These are phyloP conservation scores for Ormyrus thymus DNA, from an alignment of 2,888 invertebrate species.

Conservation along the genomic window DNA sequence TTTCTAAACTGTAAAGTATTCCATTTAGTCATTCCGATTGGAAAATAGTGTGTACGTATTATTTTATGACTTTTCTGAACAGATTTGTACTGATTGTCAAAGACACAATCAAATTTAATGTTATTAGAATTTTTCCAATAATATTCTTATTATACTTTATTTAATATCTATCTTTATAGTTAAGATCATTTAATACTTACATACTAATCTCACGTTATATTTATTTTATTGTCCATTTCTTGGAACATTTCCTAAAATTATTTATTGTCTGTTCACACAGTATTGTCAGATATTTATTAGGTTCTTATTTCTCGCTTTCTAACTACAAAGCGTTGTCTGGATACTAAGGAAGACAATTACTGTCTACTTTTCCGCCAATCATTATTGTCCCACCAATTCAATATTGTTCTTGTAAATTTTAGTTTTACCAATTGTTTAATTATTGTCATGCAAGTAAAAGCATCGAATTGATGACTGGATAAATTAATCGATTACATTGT, in stretches of 20 bases:
- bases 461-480: conserved; percentile 9
- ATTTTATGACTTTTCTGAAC: too few relatives aligned
- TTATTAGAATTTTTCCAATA: conserved; percentile 16
- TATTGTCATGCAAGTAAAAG: conserved; percentile 4
- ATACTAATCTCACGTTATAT: conserved; percentile 49
- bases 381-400: conserved; percentile 1
- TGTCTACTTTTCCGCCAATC: conserved; percentile 18
- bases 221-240: conserved; percentile 69
- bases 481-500: not conserved
- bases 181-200: conserved; percentile 42
- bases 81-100: not conserved
- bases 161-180: conserved; percentile 11
- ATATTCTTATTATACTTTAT: conserved; percentile 25
- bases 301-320: conserved; percentile 57
- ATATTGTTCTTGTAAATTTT: not conserved
- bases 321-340: conserved; percentile 69
- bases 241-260: conserved; percentile 71
- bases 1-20: too few relatives aligned
- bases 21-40: too few relatives aligned
- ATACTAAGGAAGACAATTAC: conserved; percentile 71
- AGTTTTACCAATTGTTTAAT: not conserved
- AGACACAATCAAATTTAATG: conserved; percentile 8
- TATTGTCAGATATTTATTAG: conserved; percentile 73
- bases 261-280: conserved; percentile 74
- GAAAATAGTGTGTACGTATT: too few relatives aligned